Base-by-base conservation (phyloP, 2,888 invertebrate genomes). In the Caenorhabditis wallacei region DNA sequence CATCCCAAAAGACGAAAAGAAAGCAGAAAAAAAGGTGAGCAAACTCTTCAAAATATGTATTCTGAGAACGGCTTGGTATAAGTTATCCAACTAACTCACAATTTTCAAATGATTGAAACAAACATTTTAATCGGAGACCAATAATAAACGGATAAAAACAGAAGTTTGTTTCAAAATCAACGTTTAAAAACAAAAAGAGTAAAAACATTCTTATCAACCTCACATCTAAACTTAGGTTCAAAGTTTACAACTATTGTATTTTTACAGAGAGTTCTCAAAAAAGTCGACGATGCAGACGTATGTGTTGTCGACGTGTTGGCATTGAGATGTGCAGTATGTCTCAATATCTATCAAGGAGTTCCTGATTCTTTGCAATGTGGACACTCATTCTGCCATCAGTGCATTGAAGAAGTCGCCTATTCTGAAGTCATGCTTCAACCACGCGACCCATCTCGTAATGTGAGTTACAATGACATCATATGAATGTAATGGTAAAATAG, bases 381-480 rank as follows among this genome's bases (percentile, higher is more conserved):
- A 10, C 84, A 84, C 24, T 74, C 84, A 30, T 84, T 72, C 75
- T 84, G 84, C 20, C 48, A n/a, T 0, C 22, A 37, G 43, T 84
- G 84, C 63, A 40, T 80, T 11, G 76, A 80, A 56, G 82, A 76
- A 54, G 76, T 82, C 16, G 56, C 56, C 22, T 54, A 59, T 30
- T 40, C 57, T 7, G 76, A 76, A 30, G 30, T 64, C 8, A 48
- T 61, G 18, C 4, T 8, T 30, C 30, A 71, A 59, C 20, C 64
- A 71, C 30, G 46, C 71, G 1, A 30, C 66, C 48, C 48, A 1
- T 48, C 64, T 20, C 51, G 70, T 16, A 43, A 53, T 13, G 82
- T 82, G 30, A 71, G 82, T 76, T 24, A 24, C 13, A 3, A 18
- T 20, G 20, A 54, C 5, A 22, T 8, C 30, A 30, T 30, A 37